Conservation (phyloP, 2,113 vertebrate species). For the Progne subis region DNA sequence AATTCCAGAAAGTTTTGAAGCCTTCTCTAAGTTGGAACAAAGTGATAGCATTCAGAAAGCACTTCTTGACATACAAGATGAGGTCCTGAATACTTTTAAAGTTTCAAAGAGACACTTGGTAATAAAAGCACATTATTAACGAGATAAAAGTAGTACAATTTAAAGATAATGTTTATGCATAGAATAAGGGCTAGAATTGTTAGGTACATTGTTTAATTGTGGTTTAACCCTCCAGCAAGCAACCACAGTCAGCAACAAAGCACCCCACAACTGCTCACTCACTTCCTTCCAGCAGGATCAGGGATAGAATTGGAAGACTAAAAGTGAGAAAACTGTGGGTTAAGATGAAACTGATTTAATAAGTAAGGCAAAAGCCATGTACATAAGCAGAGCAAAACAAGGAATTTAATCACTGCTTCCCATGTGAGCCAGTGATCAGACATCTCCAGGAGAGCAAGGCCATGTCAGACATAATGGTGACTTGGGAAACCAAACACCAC, state of each 20-base stretch:
- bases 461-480: too few relatives aligned
- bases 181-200: not conserved
- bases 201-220: accelerated
- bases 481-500: not conserved
- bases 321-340: not conserved
- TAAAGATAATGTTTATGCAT: not conserved
- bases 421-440: not conserved
- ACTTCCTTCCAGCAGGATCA: not conserved
- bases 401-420: not conserved
- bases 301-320: not conserved
- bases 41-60: not conserved
- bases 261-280: not conserved
- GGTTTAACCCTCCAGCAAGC: not conserved
- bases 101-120: not conserved
- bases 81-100: not conserved
- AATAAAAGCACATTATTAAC: not conserved
- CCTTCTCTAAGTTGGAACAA: not conserved
- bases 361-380: not conserved
- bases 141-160: not conserved
- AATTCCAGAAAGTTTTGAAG: not conserved
- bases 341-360: not conserved
- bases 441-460: not conserved
- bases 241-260: not conserved
- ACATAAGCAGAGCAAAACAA: not conserved
- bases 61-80: not conserved